A percentile compares a stretch with the other conserved stretches of the same genome.
Evolutionary conservation across 2,888 invertebrate species (phyloP).

Genomic region (Temnothorax rugatulus): DNA sequence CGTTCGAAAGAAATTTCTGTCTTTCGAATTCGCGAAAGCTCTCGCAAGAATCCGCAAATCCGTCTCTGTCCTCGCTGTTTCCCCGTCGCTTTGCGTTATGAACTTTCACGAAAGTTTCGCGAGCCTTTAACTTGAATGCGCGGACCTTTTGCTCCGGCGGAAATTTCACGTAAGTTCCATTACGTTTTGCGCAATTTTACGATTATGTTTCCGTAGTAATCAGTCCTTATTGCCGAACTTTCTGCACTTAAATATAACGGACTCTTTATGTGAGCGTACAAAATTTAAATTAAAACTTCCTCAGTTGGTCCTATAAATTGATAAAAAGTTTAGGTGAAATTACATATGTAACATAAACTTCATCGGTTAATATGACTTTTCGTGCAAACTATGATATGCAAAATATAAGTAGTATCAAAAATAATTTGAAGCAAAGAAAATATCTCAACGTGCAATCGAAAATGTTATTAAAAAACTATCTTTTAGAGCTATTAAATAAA

Average conservation of each 20-base stretch:
- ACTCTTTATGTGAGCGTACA: not conserved
- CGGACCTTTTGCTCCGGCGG: conserved; percentile 4
- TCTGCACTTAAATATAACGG: conserved; percentile 42
- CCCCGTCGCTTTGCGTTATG: conserved; percentile 68
- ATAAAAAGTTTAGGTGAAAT: conserved; percentile 11
- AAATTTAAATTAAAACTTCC: conserved; percentile 3
- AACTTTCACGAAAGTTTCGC: conserved; percentile 68
- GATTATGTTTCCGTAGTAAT: conserved; percentile 34
- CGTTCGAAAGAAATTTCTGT: conserved; percentile 45
- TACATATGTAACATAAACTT: not conserved
- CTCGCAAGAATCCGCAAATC: conserved; percentile 32
- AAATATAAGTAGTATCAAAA: not conserved
- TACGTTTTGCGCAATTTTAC: conserved; percentile 34
- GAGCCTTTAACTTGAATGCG: conserved; percentile 57
- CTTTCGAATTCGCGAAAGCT: conserved; percentile 46
- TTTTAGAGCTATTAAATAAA: not conserved
- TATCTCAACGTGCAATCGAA: not conserved
- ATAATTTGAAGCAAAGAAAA: not conserved
- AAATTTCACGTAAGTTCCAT: conserved; percentile 50
- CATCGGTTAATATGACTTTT: not conserved
- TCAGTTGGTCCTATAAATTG: not conserved
- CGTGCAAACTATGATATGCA: not conserved
- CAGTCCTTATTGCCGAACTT: conserved; percentile 48
- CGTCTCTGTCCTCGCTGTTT: conserved; percentile 47
- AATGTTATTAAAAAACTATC: not conserved